A percentile compares a stretch with the other conserved stretches of the same genome.
Evolutionary conservation across 2,113 vertebrate species (phyloP).

Genomic region (Nibea albiflora): DNA sequence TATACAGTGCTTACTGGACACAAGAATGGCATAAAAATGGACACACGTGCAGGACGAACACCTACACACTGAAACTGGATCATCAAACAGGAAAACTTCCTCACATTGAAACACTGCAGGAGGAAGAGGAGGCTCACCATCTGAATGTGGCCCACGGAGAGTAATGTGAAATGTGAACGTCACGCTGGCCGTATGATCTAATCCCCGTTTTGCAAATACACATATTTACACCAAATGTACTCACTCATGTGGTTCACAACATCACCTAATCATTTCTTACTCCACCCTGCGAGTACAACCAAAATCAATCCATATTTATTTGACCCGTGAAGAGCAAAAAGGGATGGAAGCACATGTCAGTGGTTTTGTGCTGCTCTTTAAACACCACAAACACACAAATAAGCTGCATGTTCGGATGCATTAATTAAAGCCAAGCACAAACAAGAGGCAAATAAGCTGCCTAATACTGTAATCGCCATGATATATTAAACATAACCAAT

Average conservation of each 20-base stretch:
- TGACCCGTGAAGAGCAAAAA: slow-evolving; percentile 8
- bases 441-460: slow-evolving; percentile 56
- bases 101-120: not conserved
- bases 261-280: not conserved
- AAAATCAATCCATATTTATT: not conserved
- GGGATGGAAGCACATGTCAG: not conserved
- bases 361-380: slow-evolving; percentile 28
- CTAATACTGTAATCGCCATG: slow-evolving; percentile 58
- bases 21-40: too few species aligned
- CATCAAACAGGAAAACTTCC: slow-evolving; percentile 19
- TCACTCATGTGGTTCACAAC: not conserved
- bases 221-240: not conserved
- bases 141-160: not conserved
- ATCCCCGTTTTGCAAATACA: not conserved
- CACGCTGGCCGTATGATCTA: not conserved
- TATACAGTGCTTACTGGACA: not conserved
- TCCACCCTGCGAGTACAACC: not conserved
- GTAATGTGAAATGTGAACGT: not conserved
- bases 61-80: not conserved
- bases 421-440: slow-evolving; percentile 54
- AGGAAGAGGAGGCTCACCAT: not conserved
- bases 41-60: not conserved
- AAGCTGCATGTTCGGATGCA: slow-evolving; percentile 41
- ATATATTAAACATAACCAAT: slow-evolving; percentile 64
- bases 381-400: slow-evolving; percentile 34